These are phyloP conservation scores for Circaetus gallicus DNA, from an alignment of 2,113 vertebrate genomes.

Conservation along the genomic window DNA sequence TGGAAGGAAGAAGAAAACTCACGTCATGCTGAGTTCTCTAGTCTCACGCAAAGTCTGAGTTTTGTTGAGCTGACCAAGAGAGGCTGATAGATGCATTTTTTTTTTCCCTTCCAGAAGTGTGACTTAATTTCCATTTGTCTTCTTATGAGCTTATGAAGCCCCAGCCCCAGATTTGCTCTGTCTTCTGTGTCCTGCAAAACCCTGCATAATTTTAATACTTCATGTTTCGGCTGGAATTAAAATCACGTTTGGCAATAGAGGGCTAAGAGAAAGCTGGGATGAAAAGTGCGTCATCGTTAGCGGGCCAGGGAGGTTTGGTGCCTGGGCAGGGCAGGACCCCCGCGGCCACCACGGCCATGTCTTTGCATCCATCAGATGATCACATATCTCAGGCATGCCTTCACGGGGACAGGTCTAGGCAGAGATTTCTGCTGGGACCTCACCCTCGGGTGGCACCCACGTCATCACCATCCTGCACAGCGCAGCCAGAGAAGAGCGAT, in stretches of 20 bases:
- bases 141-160: not conserved
- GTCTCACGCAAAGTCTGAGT: not conserved
- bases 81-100: not conserved
- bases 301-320: not conserved
- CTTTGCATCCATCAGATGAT: not conserved
- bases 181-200: not conserved
- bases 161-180: not conserved
- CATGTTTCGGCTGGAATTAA: not conserved
- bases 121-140: not conserved
- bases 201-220: not conserved
- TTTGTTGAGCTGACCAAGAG: not conserved
- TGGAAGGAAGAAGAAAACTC: not conserved
- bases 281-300: not conserved
- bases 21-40: not conserved
- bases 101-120: not conserved
- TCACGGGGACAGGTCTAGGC: not conserved
- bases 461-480: not conserved
- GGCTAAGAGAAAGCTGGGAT: not conserved
- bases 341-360: rapidly evolving
- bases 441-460: not conserved
- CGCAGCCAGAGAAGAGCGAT: rapidly evolving
- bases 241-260: not conserved
- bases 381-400: not conserved
- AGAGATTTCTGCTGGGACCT: not conserved
- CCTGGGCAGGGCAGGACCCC: not conserved